Conservation (phyloP, 2,888 invertebrate species). For the Syrphus vitripennis region DNA sequence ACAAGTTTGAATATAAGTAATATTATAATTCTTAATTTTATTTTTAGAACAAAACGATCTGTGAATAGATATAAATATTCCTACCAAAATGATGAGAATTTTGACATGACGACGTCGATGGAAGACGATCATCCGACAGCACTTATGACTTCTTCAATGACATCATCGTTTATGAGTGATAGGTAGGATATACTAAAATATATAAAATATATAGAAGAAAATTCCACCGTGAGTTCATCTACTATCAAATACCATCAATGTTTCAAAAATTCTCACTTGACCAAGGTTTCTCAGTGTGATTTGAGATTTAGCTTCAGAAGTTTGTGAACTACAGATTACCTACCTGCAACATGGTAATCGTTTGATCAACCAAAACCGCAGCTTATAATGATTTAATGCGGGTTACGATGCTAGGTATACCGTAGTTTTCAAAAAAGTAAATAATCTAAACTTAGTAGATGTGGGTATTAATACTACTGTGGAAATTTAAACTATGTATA, state of each 20-base stretch:
- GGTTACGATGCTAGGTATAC: too few species aligned
- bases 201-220: not conserved
- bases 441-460: too few species aligned
- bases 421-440: too few species aligned
- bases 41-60: constrained; percentile 83
- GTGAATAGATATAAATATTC: constrained; percentile 83
- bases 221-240: not conserved
- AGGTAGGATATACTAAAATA: constrained; percentile 74
- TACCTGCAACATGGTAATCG: too few species aligned
- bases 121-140: constrained; percentile 43
- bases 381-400: too few species aligned
- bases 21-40: not conserved
- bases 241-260: too few species aligned
- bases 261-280: not conserved
- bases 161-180: constrained; percentile 75
- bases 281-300: too few species aligned
- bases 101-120: constrained; percentile 79
- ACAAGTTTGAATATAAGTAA: not conserved
- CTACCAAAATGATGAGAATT: constrained; percentile 72
- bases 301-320: too few species aligned
- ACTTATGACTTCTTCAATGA: constrained; percentile 76
- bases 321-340: too few species aligned
- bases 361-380: too few species aligned
- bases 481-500: not conserved
- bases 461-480: not conserved